Base-by-base conservation (phyloP, 2,797 vertebrate genomes). In the Zalophus californianus region DNA sequence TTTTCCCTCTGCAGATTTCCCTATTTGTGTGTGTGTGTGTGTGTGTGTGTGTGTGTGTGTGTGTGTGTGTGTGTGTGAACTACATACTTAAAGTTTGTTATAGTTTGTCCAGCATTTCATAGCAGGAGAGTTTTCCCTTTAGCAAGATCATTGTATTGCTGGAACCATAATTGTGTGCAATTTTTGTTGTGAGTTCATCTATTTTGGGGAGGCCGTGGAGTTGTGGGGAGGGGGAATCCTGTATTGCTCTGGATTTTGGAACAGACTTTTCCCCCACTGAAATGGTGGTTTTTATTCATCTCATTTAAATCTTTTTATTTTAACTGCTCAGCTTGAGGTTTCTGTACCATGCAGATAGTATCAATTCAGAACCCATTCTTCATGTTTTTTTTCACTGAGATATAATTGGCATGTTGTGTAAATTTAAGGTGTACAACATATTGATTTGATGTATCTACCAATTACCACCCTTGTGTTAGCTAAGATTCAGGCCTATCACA, bases 111-210 rank as follows among this genome's bases (percentile, higher is more conserved):
- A n/a, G 41, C 21, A 41, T 83, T 90, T 91, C 35, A 41, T 72
- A 92, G 23, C 48, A 90, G 16, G 25, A 84, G 29, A 35, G 5
- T 83, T 83, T 79, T 80, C 41, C 50, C 58, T 60, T 73, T 90
- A 72, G 29, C 23, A 79, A 86, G 16, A 32, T 48, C 41, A 73
- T 41, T 58, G 35, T 54, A 23, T 60, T 93, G 29, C 56, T 62
- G 88, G 58, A 84, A 86, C 15, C 70, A 87, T 54, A 79, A 68
- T 60, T 79, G n/a, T 56, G 21, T 85, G 41, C n/a, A 68, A 56
- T 83, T 96, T 86, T 75, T 84, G 18, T 60, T 86, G 14, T 56
- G 66, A 93, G 41, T 86, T 92, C 48, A 29, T 78, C 35, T 90
- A 75, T 92, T 79, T 44, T 20, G 41, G 54, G 62, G 18, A 73